Evolutionary conservation across 2,888 invertebrate genomes (phyloP).

Genomic region (Troides helena): DNA sequence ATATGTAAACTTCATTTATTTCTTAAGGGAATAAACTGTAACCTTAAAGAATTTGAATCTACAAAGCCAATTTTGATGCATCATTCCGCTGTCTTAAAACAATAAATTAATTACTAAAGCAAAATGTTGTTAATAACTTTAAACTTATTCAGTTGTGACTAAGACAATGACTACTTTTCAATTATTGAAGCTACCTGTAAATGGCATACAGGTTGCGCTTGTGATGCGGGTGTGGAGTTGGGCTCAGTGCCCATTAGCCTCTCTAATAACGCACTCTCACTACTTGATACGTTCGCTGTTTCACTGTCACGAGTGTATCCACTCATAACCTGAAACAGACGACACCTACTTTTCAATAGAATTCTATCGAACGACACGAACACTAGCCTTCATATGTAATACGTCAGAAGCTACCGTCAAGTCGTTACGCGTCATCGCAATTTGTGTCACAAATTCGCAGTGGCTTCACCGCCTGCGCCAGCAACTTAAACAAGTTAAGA

Average conservation of each 20-base stretch:
- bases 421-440: no score
- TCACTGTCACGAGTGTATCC: constrained; percentile 65
- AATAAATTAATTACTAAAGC: neutral
- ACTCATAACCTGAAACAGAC: constrained; percentile 56
- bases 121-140: no score
- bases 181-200: constrained; percentile 54
- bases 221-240: constrained; percentile 43
- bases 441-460: no score
- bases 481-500: neutral
- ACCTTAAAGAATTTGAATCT: neutral
- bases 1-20: no score
- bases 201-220: constrained; percentile 60
- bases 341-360: constrained; percentile 11
- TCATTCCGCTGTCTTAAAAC: neutral
- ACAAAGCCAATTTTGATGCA: neutral
- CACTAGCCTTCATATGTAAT: no score
- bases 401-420: no score
- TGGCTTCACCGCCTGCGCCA: no score
- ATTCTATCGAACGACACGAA: neutral
- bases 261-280: constrained; percentile 69
- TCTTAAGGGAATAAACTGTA: no score
- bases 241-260: constrained; percentile 64
- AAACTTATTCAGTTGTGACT: neutral
- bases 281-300: constrained; percentile 68
- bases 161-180: constrained; percentile 5